Conservation (phyloP, 2,797 vertebrate genomes). For the Helicolenus hilgendorfi region DNA sequence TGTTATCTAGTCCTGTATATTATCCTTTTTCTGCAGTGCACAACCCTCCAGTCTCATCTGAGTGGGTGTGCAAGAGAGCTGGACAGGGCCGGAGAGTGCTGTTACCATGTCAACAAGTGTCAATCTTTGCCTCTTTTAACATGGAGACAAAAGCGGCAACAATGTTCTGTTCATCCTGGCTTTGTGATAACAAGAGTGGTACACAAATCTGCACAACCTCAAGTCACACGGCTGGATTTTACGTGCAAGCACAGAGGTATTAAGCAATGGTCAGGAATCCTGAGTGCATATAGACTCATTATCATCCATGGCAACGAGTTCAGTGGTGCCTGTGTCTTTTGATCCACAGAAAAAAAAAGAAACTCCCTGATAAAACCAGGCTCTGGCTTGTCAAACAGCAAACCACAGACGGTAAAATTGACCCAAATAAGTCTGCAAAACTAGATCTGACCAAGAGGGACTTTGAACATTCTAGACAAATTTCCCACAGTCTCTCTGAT, state of each 20-base stretch:
- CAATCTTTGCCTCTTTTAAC: slow-evolving; percentile 31
- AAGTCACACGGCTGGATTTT: slow-evolving; percentile 13
- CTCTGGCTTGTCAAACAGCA: neutral
- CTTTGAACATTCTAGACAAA: neutral
- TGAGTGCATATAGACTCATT: slow-evolving; percentile 29
- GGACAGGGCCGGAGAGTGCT: slow-evolving; percentile 36
- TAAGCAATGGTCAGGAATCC: slow-evolving; percentile 51
- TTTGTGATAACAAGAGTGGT: neutral
- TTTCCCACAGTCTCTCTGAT: slow-evolving; percentile 2
- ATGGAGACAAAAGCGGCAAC: neutral
- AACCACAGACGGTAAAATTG: neutral
- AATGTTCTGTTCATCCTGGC: neutral
- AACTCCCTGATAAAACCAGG: neutral
- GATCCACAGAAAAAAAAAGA: slow-evolving; percentile 4
- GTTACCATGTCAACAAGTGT: slow-evolving; percentile 70
- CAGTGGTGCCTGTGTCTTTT: slow-evolving; percentile 19
- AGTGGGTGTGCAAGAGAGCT: slow-evolving; percentile 42
- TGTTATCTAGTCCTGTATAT: slow-evolving; percentile 35
- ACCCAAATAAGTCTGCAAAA: slow-evolving; percentile 42
- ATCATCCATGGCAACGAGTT: slow-evolving; percentile 61
- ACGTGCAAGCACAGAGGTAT: slow-evolving; percentile 6
- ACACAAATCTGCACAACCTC: neutral
- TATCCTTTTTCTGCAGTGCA: slow-evolving; percentile 39
- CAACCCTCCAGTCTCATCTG: slow-evolving; percentile 4
- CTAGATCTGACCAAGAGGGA: slow-evolving; percentile 38